Evolutionary conservation across 2,113 vertebrate genomes (phyloP).

Genomic region (Procavia capensis): DNA sequence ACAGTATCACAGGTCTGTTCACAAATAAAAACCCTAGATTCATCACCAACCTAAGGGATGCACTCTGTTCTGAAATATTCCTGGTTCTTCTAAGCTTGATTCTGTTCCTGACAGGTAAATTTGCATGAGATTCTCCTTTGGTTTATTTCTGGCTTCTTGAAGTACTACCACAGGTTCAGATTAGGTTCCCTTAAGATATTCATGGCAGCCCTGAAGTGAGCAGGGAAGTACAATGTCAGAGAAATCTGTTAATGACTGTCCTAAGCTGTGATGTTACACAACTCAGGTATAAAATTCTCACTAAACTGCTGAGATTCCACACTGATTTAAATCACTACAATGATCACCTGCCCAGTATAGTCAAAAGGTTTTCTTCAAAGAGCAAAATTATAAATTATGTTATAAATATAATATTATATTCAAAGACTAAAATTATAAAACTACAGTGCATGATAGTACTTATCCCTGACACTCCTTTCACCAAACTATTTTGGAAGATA

Average conservation of each 20-base stretch:
- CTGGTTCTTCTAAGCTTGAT: not conserved
- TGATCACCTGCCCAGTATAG: not conserved
- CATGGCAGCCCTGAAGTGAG: not conserved
- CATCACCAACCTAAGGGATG: not conserved
- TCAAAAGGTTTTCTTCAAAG: slow-evolving; percentile 6
- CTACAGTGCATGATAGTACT: not conserved
- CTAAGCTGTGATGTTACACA: not conserved
- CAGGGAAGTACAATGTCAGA: not conserved
- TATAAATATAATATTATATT: no score
- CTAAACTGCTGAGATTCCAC: not conserved
- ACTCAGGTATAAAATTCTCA: not conserved
- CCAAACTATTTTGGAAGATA: not conserved
- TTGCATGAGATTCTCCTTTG: not conserved
- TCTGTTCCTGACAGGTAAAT: not conserved
- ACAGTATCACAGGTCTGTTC: not conserved
- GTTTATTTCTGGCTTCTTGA: not conserved
- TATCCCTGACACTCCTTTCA: not conserved
- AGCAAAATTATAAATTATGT: not conserved
- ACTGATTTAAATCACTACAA: not conserved
- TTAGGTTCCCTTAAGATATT: not conserved
- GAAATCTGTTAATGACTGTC: not conserved
- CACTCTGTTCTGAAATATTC: not conserved
- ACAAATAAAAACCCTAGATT: not conserved
- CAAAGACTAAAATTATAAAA: not conserved
- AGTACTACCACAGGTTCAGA: not conserved